Conservation (phyloP, 30 jellyfish, hydroid and myxozoan genomes). For the Turritopsis dohrnii region DNA sequence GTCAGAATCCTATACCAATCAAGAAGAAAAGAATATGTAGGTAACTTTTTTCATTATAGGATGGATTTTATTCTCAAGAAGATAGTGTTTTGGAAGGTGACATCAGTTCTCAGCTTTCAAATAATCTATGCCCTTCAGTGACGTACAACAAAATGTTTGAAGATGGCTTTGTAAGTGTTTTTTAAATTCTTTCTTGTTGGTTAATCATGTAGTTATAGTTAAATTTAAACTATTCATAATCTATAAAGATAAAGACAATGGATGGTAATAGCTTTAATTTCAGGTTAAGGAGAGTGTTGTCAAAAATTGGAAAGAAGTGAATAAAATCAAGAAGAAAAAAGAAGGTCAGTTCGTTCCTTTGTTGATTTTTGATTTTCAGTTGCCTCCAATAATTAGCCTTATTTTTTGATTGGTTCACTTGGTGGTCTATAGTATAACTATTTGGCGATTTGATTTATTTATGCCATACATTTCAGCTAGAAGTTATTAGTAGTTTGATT, state of each 20-base stretch:
- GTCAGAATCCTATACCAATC: too few species aligned
- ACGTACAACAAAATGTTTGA: background rate
- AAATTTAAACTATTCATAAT: too few species aligned
- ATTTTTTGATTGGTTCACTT: too few species aligned
- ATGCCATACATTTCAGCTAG: too few species aligned
- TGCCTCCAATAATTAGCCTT: too few species aligned
- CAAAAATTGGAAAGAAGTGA: slow-evolving; percentile 12
- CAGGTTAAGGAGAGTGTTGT: slow-evolving; percentile 18
- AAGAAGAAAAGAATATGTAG: background rate
- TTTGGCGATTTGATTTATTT: background rate
- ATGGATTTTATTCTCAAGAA: background rate
- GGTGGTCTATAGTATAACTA: too few species aligned
- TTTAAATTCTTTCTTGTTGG: too few species aligned
- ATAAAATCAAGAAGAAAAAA: background rate
- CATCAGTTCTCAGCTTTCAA: slow-evolving; percentile 1
- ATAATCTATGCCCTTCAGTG: background rate
- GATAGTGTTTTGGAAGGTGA: background rate
- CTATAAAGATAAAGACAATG: background rate
- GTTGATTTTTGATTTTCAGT: background rate
- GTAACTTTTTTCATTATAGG: background rate
- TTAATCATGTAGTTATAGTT: too few species aligned
- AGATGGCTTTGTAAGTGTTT: background rate
- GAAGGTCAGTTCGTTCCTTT: slow-evolving; percentile 21
- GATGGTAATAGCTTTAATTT: background rate
- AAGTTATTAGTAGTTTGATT: too few species aligned